Base-by-base conservation (phyloP, 1,140 invertebrate species). In the Drosophila parabipectinata region DNA sequence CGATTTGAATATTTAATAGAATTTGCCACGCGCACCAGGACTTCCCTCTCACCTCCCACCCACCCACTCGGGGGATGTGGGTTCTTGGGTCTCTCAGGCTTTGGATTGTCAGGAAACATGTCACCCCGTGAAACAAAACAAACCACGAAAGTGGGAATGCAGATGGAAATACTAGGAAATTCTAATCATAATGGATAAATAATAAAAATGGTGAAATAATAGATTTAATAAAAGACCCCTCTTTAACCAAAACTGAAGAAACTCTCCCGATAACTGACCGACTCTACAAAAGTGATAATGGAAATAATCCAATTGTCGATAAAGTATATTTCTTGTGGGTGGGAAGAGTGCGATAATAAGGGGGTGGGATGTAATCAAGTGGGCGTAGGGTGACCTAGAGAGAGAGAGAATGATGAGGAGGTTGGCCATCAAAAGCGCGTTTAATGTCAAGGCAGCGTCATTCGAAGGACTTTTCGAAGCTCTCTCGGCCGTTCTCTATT, bases 1-100 rank as follows among this genome's bases (percentile, higher is more conserved):
- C 34, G 47, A 81, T 77, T 85, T 80, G 60, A 71, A 84, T 84
- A 84, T 80, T 85, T 71, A 71, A 73, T 77, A 74, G 68, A 85
- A 85, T 56, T 64, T 62, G 72, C 77, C 81, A 84, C 77, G 77
- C 80, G 72, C 80, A 34, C 26, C 51, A 79, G 53, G 30, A 34
- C 39, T 57, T 37, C 57, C 41, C 48, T 26, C 12, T 12, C 12
- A 41, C 30, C 7, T 39, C 26, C 45, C 67, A 28, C 56, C 30
- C 37, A 9, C 41, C 15, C 15, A 18, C 15, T 18, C 15, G 15
- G 15, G 15, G 15, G 15, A 18, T 18, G 18, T 18, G 18, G 18
- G 18, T 18, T 18, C 18, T 1, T 1, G 18, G 18, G 18, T 18
- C 18, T 18, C 18, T 18, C 18, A 18, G 18, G 18, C 18, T 18